phyloP scores from a whole-genome alignment of 2,113 vertebrate genomes.

The Hypomesus transpacificus region DNA sequence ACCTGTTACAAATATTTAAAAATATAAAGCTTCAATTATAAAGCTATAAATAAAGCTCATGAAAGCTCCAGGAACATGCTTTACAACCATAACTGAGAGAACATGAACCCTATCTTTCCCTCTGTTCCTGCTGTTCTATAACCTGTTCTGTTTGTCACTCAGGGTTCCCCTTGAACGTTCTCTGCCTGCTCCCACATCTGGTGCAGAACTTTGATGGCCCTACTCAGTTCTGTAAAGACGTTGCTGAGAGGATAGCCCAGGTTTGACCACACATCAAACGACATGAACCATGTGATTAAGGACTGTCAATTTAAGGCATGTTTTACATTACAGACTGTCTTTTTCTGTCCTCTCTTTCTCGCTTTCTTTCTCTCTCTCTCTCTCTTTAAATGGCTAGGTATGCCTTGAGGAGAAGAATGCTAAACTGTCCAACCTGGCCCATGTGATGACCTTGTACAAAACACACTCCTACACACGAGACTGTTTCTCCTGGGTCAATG shows the following conservation, averaged over 20 bases:
- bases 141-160: neutral
- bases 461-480: constrained; percentile 94
- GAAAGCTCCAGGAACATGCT: too few species aligned
- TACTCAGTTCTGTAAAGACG: constrained; percentile 90
- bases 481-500: constrained; percentile 91
- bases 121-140: too few species aligned
- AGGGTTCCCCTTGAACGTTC: constrained; percentile 96
- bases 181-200: constrained; percentile 94
- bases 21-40: neutral
- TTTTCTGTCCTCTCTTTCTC: too few species aligned
- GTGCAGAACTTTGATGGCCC: constrained; percentile 94
- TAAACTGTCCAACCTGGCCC: constrained; percentile 93
- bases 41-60: too few species aligned
- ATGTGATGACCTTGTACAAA: constrained; percentile 98
- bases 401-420: constrained; percentile 94
- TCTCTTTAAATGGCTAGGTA: constrained; percentile 68
- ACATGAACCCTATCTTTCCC: too few species aligned
- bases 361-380: too few species aligned
- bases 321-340: too few species aligned
- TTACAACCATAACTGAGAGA: too few species aligned
- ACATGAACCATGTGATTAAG: neutral
- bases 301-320: too few species aligned
- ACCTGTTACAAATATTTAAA: neutral
- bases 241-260: constrained; percentile 92
- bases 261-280: constrained; percentile 59